These are phyloP conservation scores for Ceratina australensis DNA, from an alignment of 1,140 invertebrate species.

Conservation along the genomic window DNA sequence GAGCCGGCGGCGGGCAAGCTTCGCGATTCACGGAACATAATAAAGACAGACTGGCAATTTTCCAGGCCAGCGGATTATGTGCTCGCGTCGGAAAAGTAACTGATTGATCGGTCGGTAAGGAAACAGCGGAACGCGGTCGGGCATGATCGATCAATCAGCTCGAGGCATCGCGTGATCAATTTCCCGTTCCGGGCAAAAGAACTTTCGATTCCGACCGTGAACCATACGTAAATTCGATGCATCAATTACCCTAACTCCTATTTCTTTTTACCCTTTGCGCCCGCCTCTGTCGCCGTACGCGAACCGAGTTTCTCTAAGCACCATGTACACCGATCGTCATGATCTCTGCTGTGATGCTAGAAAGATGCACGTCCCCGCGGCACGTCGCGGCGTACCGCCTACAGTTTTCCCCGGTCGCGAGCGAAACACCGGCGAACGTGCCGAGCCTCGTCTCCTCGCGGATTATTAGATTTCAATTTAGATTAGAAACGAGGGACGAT, in stretches of 20 bases:
- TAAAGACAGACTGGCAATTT: conserved; percentile 58
- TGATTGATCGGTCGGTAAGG: conserved; percentile 60
- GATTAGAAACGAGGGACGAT: conserved; percentile 22
- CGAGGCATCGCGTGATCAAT: conserved; percentile 50
- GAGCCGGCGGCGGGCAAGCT: not conserved
- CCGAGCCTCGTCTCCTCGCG: not conserved
- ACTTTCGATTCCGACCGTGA: not conserved
- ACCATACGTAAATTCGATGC: not conserved
- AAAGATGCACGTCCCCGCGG: conserved; percentile 47
- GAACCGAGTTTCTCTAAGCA: conserved; percentile 37
- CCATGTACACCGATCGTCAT: conserved; percentile 41
- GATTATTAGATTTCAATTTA: conserved; percentile 39
- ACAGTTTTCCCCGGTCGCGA: too few relatives aligned
- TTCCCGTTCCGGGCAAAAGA: conserved; percentile 18
- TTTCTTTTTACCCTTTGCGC: not conserved
- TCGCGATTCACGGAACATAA: conserved; percentile 41
- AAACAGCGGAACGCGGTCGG: conserved; percentile 39
- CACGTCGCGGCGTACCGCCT: conserved; percentile 44
- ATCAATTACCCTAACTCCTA: not conserved
- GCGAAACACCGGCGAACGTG: not conserved
- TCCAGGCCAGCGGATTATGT: conserved; percentile 46
- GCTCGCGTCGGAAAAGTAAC: conserved; percentile 48
- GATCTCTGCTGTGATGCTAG: conserved; percentile 54
- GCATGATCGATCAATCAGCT: conserved; percentile 59
- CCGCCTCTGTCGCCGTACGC: conserved; percentile 38